Conservation (phyloP, 1,140 invertebrate species). For the Penaeus indicus region DNA sequence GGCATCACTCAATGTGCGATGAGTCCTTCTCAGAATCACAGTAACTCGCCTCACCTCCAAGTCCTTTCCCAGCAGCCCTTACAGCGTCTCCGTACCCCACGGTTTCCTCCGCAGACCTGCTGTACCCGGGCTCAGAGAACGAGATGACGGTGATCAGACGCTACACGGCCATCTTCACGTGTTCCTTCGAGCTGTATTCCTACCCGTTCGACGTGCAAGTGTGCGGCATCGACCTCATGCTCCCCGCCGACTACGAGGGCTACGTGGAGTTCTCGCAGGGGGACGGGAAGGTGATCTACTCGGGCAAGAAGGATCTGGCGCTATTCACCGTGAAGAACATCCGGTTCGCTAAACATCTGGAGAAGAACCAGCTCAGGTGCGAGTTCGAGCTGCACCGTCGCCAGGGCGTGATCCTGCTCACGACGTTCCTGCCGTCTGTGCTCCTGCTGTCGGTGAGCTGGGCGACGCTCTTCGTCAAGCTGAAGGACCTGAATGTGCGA, state of each 20-base stretch:
- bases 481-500: conserved; percentile 29
- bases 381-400: conserved; percentile 32
- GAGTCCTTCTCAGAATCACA: too few relatives aligned
- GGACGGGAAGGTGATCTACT: not conserved
- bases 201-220: conserved; percentile 42
- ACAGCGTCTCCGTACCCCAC: too few relatives aligned
- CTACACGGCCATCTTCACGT: conserved; percentile 27
- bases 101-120: not conserved
- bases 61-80: too few relatives aligned
- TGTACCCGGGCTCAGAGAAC: conserved; percentile 19
- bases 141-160: conserved; percentile 28
- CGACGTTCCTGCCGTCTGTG: conserved; percentile 34
- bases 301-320: conserved; percentile 31
- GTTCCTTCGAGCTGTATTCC: conserved; percentile 12
- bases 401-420: conserved; percentile 28
- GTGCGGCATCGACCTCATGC: conserved; percentile 38
- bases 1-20: too few relatives aligned
- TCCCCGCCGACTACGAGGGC: conserved; percentile 2
- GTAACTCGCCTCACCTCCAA: too few relatives aligned
- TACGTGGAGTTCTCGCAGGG: not conserved
- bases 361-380: conserved; percentile 9
- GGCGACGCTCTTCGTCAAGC: conserved; percentile 39
- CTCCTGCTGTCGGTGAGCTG: conserved; percentile 38
- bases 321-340: conserved; percentile 24
- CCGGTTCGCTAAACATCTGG: not conserved